phyloP scores from a whole-genome alignment of 2,888 invertebrate genomes.

The Pollenia amentaria region DNA sequence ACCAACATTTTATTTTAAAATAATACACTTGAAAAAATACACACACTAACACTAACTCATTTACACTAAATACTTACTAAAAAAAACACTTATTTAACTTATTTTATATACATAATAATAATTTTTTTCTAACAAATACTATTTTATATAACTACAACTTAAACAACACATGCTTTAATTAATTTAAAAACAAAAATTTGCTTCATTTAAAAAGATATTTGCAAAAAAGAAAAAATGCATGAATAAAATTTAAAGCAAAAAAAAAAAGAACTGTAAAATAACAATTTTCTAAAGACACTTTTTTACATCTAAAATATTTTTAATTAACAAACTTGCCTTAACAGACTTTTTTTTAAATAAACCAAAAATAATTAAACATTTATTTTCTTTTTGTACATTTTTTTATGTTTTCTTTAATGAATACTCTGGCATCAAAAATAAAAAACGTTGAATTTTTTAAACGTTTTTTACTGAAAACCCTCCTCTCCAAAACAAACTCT shows the following conservation, averaged over 20 bases:
- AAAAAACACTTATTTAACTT: slow-evolving; percentile 1
- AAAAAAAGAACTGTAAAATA: slow-evolving; percentile 46
- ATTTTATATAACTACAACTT: slow-evolving; percentile 36
- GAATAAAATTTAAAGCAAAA: slow-evolving; percentile 23
- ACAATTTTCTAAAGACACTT: slow-evolving; percentile 42
- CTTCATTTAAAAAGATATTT: slow-evolving; percentile 29
- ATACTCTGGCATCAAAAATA: slow-evolving; percentile 44
- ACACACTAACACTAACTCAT: slow-evolving; percentile 9
- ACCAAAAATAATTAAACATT: slow-evolving; percentile 47
- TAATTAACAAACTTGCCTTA: slow-evolving; percentile 13
- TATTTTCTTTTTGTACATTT: slow-evolving; percentile 49
- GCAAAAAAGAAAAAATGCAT: slow-evolving; percentile 34
- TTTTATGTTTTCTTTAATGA: slow-evolving; percentile 48
- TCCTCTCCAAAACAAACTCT: slow-evolving; percentile 30
- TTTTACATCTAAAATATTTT: slow-evolving; percentile 10
- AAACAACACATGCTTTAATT: slow-evolving; percentile 48
- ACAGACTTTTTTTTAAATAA: slow-evolving; percentile 3
- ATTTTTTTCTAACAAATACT: slow-evolving; percentile 27
- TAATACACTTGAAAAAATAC: slow-evolving; percentile 19
- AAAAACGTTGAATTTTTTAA: slow-evolving; percentile 47
- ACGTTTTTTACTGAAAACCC: slow-evolving; percentile 29
- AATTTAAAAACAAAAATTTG: slow-evolving; percentile 31
- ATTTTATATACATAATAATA: neutral
- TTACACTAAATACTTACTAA: slow-evolving; percentile 7
- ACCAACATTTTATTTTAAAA: slow-evolving; percentile 26